A percentile compares a stretch with the other conserved stretches of the same genome.
phyloP scores from a whole-genome alignment of 2,797 vertebrate species.

The Catamblyrhynchus diadema region DNA sequence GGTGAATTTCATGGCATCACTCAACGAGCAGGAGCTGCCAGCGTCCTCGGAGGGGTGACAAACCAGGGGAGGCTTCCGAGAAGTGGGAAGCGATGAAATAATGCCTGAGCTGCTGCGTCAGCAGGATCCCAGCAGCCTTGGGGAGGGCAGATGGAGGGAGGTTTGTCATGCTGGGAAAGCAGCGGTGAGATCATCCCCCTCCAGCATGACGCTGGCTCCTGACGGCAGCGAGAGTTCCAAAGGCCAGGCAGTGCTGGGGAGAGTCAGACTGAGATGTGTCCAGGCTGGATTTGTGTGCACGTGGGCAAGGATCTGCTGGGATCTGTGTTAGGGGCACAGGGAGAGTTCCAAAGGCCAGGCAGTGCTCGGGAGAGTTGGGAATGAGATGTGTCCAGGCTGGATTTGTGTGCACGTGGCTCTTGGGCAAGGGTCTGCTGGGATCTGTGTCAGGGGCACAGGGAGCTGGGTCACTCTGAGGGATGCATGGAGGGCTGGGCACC shows the following conservation, averaged over 20 bases:
- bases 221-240: neutral
- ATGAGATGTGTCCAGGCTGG: neutral
- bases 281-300: neutral
- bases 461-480: rapidly evolving
- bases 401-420: too few species aligned
- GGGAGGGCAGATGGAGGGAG: neutral
- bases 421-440: too few species aligned
- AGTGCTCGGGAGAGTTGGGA: neutral
- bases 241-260: neutral
- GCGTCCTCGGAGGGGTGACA: conserved; percentile 1
- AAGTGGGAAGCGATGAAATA: neutral
- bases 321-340: rapidly evolving
- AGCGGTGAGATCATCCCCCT: neutral
- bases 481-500: rapidly evolving
- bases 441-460: neutral
- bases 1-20: rapidly evolving
- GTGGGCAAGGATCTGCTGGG: neutral
- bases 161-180: neutral
- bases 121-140: neutral
- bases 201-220: neutral
- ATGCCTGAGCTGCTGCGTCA: neutral
- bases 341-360: neutral
- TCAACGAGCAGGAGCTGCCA: neutral
- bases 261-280: neutral
- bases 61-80: neutral